Evolutionary conservation across 2,888 invertebrate species (phyloP).

Genomic region (Coremacera marginata): DNA sequence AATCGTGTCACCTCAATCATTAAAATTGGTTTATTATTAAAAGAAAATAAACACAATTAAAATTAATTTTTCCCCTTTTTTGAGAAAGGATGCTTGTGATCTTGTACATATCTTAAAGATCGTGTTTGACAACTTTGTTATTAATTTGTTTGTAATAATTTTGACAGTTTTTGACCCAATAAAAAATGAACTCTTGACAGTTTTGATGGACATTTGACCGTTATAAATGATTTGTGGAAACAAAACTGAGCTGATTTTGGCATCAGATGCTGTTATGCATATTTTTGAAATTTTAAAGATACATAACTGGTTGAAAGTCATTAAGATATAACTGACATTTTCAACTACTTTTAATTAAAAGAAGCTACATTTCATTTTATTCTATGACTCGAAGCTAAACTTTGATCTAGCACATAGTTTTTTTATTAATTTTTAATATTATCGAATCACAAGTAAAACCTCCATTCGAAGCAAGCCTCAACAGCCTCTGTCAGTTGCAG

Average conservation of each 20-base stretch:
- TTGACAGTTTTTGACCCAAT: conserved; percentile 28
- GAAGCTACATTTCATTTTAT: too few species aligned
- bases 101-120: background rate
- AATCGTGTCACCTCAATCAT: background rate
- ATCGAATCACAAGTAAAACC: background rate
- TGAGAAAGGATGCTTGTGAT: conserved; percentile 9
- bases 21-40: background rate
- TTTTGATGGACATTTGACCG: conserved; percentile 59
- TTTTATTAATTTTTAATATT: background rate
- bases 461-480: background rate
- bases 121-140: conserved; percentile 24
- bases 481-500: background rate
- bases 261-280: background rate
- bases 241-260: background rate
- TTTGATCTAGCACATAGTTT: too few species aligned
- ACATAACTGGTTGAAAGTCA: background rate
- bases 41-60: too few species aligned
- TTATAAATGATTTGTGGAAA: conserved; percentile 42
- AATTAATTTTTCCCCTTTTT: background rate
- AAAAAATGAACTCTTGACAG: conserved; percentile 30
- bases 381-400: too few species aligned
- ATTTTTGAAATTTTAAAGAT: background rate
- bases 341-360: too few species aligned
- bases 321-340: too few species aligned
- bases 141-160: conserved; percentile 20